phyloP scores from a whole-genome alignment of 2,888 invertebrate species.

The Platypus cylindrus region DNA sequence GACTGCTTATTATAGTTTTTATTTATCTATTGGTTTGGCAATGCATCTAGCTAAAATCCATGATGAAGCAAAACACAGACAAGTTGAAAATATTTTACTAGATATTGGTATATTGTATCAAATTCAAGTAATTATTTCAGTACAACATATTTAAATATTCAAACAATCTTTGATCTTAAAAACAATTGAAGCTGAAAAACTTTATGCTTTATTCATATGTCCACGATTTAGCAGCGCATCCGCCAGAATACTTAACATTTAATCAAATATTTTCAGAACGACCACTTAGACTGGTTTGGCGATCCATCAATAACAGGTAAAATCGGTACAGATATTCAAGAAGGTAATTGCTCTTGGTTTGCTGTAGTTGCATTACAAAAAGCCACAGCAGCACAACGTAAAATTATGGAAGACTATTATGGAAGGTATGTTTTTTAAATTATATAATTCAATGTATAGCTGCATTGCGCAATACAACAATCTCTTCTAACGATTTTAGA shows the following conservation, averaged over 20 bases:
- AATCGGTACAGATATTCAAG: conserved; percentile 81
- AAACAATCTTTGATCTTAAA: too few relatives aligned
- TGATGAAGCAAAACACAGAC: conserved; percentile 69
- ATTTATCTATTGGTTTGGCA: conserved; percentile 78
- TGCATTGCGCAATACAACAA: background rate
- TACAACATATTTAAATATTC: too few relatives aligned
- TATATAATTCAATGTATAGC: conserved; percentile 32
- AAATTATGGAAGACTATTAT: conserved; percentile 65
- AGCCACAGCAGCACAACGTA: conserved; percentile 55
- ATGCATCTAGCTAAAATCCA: conserved; percentile 71
- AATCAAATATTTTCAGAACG: conserved; percentile 47
- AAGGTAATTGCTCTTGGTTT: conserved; percentile 95
- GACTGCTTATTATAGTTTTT: conserved; percentile 88
- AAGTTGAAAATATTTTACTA: conserved; percentile 73
- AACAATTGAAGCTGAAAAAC: too few relatives aligned
- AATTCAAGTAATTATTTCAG: too few relatives aligned
- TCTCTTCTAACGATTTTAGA: conserved; percentile 7
- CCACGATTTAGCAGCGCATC: too few relatives aligned
- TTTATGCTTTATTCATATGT: too few relatives aligned
- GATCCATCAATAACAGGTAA: conserved; percentile 79
- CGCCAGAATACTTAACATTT: too few relatives aligned
- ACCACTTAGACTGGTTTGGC: conserved; percentile 85
- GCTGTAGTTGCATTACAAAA: conserved; percentile 78
- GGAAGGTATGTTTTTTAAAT: too few relatives aligned
- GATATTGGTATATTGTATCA: conserved; percentile 95